phyloP scores from a whole-genome alignment of 2,888 invertebrate genomes.

The Drosophila kuntzei region DNA sequence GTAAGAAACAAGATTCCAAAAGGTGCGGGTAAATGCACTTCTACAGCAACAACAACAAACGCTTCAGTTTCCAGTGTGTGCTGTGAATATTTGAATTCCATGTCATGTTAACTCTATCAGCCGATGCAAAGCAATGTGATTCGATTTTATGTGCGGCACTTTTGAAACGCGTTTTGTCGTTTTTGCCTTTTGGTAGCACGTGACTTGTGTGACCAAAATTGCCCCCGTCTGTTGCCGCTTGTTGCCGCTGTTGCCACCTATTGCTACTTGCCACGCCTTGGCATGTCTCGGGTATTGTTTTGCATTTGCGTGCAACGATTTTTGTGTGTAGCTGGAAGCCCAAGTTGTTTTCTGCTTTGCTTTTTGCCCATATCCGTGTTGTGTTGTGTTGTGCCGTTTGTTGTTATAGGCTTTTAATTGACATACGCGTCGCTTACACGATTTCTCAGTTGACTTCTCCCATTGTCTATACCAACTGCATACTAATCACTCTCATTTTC shows the following conservation, averaged over 20 bases:
- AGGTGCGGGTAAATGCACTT: slow-evolving; percentile 38
- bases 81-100: slow-evolving; percentile 29
- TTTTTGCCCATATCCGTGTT: slow-evolving; percentile 41
- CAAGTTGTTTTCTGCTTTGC: slow-evolving; percentile 48
- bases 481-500: slow-evolving; percentile 57
- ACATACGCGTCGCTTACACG: slow-evolving; percentile 76
- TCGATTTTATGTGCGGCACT: slow-evolving; percentile 52
- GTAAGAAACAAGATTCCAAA: background rate
- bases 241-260: too few relatives aligned
- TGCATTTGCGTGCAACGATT: slow-evolving; percentile 79
- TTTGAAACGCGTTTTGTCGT: slow-evolving; percentile 71
- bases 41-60: slow-evolving; percentile 22
- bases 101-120: background rate
- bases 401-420: slow-evolving; percentile 78
- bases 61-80: slow-evolving; percentile 34
- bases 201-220: slow-evolving; percentile 72
- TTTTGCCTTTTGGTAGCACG: slow-evolving; percentile 66
- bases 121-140: slow-evolving; percentile 10
- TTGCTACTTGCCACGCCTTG: slow-evolving; percentile 10
- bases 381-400: slow-evolving; percentile 23
- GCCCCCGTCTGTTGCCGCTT: slow-evolving; percentile 10
- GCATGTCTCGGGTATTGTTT: slow-evolving; percentile 50
- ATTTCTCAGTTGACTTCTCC: slow-evolving; percentile 65
- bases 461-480: slow-evolving; percentile 52
- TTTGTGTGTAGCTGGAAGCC: slow-evolving; percentile 42